phyloP scores from a whole-genome alignment of 2,113 vertebrate species.

The Corvus hawaiiensis region DNA sequence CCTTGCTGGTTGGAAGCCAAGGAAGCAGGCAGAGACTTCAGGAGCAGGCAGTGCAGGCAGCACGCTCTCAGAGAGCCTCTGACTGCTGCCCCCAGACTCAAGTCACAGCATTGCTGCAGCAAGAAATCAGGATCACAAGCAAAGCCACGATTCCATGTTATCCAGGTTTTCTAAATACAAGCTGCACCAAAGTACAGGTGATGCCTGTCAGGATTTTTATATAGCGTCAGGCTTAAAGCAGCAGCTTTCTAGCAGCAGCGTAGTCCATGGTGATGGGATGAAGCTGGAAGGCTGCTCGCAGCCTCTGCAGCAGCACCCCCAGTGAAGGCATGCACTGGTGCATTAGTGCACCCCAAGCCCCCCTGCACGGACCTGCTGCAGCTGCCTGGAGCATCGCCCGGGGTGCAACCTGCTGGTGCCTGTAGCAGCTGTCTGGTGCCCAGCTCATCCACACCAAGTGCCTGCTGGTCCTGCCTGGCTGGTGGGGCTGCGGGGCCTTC shows the following conservation, averaged over 20 bases:
- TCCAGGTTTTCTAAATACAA: accelerated
- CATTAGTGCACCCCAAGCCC: accelerated
- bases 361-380: not conserved
- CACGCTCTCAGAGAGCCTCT: not conserved
- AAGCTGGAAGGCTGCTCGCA: accelerated
- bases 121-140: not conserved
- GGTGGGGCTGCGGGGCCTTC: not conserved
- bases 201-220: not conserved
- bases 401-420: not conserved
- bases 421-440: not conserved
- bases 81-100: not conserved
- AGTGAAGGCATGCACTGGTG: accelerated
- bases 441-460: not conserved
- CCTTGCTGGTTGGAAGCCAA: not conserved
- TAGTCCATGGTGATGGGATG: not conserved
- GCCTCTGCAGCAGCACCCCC: not conserved
- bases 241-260: not conserved
- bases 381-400: accelerated
- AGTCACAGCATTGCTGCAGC: not conserved
- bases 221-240: accelerated
- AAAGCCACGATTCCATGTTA: not conserved
- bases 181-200: not conserved
- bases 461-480: accelerated
- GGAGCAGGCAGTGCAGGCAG: not conserved
- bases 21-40: not conserved